Evolutionary conservation across 53 echinoderm and acorn worm genomes (phyloP).

Genomic region (Hippasteria phrygiana): DNA sequence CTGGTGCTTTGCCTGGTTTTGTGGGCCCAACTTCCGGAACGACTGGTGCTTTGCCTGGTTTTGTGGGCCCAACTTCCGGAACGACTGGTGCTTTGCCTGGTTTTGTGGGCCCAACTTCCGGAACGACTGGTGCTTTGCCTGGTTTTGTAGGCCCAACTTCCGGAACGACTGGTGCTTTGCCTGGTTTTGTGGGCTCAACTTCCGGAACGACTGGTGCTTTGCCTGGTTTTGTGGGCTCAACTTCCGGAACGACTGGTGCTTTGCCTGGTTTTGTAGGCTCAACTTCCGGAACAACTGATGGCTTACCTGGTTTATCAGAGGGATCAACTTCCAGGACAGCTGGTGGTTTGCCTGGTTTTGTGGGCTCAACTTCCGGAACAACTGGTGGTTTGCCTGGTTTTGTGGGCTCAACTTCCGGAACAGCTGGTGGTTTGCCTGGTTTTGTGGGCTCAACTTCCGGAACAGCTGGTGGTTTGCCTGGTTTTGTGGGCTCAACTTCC

Average conservation of each 20-base stretch:
- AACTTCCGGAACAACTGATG: background rate
- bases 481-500: background rate
- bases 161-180: background rate
- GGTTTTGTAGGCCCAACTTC: background rate
- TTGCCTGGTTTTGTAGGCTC: background rate
- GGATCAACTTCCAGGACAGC: background rate
- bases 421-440: background rate
- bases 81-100: background rate
- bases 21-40: background rate
- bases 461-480: slow-evolving; percentile 4
- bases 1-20: slow-evolving; percentile 12
- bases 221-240: slow-evolving; percentile 1
- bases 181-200: slow-evolving; percentile 1
- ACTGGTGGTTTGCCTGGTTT: slow-evolving; percentile 4
- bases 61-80: background rate
- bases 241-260: slow-evolving; percentile 5
- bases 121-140: background rate
- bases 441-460: background rate
- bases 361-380: slow-evolving; percentile 13
- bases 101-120: background rate
- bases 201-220: background rate
- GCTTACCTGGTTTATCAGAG: background rate
- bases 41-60: slow-evolving; percentile 3
- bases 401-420: background rate
- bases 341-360: slow-evolving; percentile 1